These are phyloP conservation scores for Cryptus armator DNA, from an alignment of 2,888 invertebrate genomes.

Conservation along the genomic window DNA sequence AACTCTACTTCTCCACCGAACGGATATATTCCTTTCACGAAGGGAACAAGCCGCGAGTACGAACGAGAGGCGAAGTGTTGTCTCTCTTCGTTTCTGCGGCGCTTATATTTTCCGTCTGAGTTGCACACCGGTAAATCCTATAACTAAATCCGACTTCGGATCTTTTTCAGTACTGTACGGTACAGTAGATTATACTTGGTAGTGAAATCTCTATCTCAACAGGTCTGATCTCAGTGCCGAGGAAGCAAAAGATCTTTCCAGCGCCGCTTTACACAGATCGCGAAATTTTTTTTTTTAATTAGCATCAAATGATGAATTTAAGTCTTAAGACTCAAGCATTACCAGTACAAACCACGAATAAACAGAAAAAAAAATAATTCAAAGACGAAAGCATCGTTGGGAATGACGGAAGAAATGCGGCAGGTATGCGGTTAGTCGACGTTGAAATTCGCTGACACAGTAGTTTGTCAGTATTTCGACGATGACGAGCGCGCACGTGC, in stretches of 20 bases:
- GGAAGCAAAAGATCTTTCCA: neutral
- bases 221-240: neutral
- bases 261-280: neutral
- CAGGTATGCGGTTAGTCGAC: conserved; percentile 5
- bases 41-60: conserved; percentile 51
- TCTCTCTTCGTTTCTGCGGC: conserved; percentile 11
- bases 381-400: neutral
- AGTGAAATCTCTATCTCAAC: neutral
- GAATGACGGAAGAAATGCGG: neutral
- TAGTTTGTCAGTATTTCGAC: neutral
- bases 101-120: conserved; percentile 7
- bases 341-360: too few relatives aligned
- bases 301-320: too few relatives aligned
- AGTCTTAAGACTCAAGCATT: too few relatives aligned
- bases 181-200: neutral
- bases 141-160: conserved; percentile 40
- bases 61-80: neutral
- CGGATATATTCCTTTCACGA: conserved; percentile 60
- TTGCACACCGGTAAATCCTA: conserved; percentile 44
- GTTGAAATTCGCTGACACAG: conserved; percentile 43
- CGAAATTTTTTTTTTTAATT: neutral
- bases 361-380: too few relatives aligned
- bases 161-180: conserved; percentile 18
- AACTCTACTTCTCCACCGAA: neutral
- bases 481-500: conserved; percentile 20